A percentile compares a stretch with the other conserved stretches of the same genome.
Evolutionary conservation across 2,113 vertebrate species (phyloP).

Genomic region (Podocnemis expansa): DNA sequence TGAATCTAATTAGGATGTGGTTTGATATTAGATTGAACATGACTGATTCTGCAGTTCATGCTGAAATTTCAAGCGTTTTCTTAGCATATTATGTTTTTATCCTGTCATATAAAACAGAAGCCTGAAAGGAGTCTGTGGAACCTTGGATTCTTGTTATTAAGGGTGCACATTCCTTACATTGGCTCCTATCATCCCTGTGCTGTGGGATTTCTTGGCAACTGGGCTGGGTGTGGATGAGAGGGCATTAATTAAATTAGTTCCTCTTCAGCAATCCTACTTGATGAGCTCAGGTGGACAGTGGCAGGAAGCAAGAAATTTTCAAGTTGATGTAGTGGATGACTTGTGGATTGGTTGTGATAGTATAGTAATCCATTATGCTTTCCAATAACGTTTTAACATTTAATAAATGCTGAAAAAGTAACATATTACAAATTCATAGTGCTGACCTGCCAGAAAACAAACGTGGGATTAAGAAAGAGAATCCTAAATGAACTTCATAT

Average conservation of each 20-base stretch:
- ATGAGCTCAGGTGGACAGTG: no score
- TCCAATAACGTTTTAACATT: rapidly evolving
- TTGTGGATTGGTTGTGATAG: background rate
- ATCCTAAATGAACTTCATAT: background rate
- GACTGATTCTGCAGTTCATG: background rate
- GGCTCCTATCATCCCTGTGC: background rate
- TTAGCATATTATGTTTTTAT: rapidly evolving
- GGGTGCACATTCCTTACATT: background rate
- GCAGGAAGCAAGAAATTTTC: no score
- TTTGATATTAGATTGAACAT: no score
- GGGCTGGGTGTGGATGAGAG: background rate
- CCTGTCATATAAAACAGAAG: background rate
- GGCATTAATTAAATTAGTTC: background rate
- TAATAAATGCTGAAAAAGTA: background rate
- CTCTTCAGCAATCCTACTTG: background rate
- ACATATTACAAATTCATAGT: background rate
- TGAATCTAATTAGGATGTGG: no score
- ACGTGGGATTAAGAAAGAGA: background rate
- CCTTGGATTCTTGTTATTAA: background rate
- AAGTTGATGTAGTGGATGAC: rapidly evolving
- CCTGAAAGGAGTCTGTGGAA: background rate
- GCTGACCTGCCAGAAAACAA: background rate
- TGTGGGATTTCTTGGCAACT: background rate
- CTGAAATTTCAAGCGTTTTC: background rate
- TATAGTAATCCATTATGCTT: background rate